A percentile compares a stretch with the other conserved stretches of the same genome.
phyloP scores from a whole-genome alignment of 2,797 vertebrate genomes.

The Lophotriccus pileatus region DNA sequence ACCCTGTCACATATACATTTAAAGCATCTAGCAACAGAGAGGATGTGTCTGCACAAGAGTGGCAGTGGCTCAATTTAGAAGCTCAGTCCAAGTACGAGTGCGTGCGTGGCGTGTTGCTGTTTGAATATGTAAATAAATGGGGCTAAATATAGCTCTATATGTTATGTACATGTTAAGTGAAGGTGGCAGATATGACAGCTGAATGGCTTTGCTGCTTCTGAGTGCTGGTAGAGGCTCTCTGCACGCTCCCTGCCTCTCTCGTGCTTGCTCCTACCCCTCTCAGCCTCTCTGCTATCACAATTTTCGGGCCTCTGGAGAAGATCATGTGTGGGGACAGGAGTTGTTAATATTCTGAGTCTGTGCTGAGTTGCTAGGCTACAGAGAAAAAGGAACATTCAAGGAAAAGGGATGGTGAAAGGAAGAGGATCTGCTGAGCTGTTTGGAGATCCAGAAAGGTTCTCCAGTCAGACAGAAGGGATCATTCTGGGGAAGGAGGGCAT shows the following conservation, averaged over 20 bases:
- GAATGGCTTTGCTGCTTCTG: constrained; percentile 31
- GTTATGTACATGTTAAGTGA: constrained; percentile 46
- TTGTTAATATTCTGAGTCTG: constrained; percentile 64
- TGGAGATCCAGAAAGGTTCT: constrained; percentile 17
- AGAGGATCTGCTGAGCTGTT: constrained; percentile 43
- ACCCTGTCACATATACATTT: constrained; percentile 19
- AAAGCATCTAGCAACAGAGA: not conserved
- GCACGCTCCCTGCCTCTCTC: not conserved
- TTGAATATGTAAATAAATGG: constrained; percentile 65
- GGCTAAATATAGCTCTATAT: constrained; percentile 55
- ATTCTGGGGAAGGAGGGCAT: not conserved
- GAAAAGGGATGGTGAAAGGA: constrained; percentile 35
- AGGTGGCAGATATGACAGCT: constrained; percentile 33
- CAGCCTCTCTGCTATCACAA: not conserved
- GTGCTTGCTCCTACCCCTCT: not conserved
- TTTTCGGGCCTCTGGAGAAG: constrained; percentile 60
- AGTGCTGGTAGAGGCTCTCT: constrained; percentile 13
- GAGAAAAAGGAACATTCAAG: constrained; percentile 68
- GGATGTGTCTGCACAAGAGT: not conserved
- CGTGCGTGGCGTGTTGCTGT: not conserved
- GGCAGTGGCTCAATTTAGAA: constrained; percentile 35
- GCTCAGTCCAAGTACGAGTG: not conserved
- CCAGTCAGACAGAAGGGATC: not conserved
- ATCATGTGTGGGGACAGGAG: constrained; percentile 40
- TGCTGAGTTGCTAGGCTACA: constrained; percentile 71